phyloP scores from a whole-genome alignment of 2,113 vertebrate species.

The Lamprotornis superbus region DNA sequence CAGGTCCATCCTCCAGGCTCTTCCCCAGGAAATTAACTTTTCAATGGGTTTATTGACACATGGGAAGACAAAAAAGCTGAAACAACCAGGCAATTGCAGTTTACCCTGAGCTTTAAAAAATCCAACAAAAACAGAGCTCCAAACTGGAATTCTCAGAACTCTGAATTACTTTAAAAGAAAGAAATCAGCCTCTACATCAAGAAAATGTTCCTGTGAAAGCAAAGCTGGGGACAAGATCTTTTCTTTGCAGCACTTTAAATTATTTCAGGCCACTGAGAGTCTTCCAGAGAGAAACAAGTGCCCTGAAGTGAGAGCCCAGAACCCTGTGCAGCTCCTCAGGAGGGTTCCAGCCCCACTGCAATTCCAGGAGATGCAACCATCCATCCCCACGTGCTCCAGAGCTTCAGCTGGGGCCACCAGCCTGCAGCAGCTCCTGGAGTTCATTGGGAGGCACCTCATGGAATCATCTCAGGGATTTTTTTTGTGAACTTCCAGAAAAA shows the following conservation, averaged over 20 bases:
- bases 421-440: neutral
- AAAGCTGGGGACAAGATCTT: neutral
- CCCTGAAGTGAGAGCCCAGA: neutral
- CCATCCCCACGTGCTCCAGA: neutral
- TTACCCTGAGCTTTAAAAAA: neutral
- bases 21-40: neutral
- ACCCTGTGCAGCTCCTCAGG: rapidly evolving
- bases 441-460: neutral
- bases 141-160: neutral
- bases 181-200: neutral
- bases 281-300: rapidly evolving
- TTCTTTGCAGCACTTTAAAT: neutral
- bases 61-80: neutral
- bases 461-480: neutral
- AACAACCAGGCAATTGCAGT: neutral
- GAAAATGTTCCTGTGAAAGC: neutral
- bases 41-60: neutral
- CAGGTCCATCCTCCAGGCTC: neutral
- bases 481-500: neutral
- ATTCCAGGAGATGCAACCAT: neutral
- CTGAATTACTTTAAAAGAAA: neutral
- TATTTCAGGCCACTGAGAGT: neutral
- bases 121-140: neutral
- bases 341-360: neutral
- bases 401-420: neutral